phyloP scores from a whole-genome alignment of 2,888 invertebrate genomes.

The Theretra japonica region DNA sequence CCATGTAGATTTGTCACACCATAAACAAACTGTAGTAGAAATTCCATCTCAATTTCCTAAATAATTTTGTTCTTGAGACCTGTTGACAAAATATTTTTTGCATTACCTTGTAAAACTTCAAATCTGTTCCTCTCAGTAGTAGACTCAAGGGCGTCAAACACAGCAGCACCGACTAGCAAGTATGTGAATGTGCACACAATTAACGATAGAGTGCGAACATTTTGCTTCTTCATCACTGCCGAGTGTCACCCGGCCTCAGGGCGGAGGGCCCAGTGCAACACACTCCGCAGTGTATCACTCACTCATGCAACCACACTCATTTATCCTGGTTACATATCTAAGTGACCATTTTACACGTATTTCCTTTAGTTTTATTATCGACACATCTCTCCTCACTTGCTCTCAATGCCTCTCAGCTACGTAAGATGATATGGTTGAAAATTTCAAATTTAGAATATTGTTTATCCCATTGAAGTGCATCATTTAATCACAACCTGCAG shows the following conservation, averaged over 20 bases:
- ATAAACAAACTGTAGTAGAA: too few relatives aligned
- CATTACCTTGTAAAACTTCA: constrained; percentile 94
- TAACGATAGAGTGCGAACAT: constrained; percentile 99
- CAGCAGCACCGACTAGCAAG: constrained; percentile 98
- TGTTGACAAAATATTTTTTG: constrained; percentile 32
- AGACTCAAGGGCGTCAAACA: constrained; percentile 99
- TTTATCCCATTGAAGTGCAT: constrained; percentile 47
- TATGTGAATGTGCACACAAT: constrained; percentile 99
- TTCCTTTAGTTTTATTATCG: not conserved
- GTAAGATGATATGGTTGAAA: constrained; percentile 60
- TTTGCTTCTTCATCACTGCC: constrained; percentile 99
- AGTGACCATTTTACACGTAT: constrained; percentile 63
- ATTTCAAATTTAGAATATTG: constrained; percentile 45
- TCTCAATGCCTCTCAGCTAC: constrained; percentile 47
- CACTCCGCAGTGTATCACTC: constrained; percentile 50
- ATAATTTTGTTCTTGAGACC: not conserved
- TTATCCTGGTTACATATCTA: constrained; percentile 50
- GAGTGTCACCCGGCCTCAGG: constrained; percentile 71
- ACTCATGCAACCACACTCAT: constrained; percentile 55
- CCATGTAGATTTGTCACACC: too few relatives aligned
- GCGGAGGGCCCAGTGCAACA: constrained; percentile 60
- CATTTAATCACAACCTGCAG: constrained; percentile 57
- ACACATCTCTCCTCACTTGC: constrained; percentile 46
- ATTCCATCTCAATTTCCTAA: too few relatives aligned
- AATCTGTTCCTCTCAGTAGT: constrained; percentile 96